A percentile compares a stretch with the other conserved stretches of the same genome.
phyloP scores from a whole-genome alignment of 1,140 invertebrate genomes.

The Drosophila insularis region DNA sequence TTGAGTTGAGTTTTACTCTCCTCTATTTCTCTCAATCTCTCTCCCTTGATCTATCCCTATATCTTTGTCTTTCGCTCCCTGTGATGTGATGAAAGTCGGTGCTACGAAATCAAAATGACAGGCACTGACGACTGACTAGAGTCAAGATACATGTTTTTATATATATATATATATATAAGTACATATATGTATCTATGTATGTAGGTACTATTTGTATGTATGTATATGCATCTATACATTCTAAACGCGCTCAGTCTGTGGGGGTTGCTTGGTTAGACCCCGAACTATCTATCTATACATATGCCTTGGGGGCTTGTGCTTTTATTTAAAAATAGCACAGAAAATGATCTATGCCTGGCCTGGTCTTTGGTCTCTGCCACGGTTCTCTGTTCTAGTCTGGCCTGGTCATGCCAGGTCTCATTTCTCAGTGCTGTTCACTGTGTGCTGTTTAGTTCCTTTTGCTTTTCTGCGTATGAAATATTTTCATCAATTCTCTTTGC shows the following conservation, averaged over 20 bases:
- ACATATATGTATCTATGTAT: too few relatives aligned
- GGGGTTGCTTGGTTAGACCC: conserved; percentile 27
- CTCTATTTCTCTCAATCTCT: conserved; percentile 7
- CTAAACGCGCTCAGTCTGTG: conserved; percentile 39
- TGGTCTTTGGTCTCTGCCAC: conserved; percentile 5
- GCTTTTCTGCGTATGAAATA: conserved; percentile 44
- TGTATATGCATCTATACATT: conserved; percentile 21
- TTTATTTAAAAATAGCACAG: conserved; percentile 63
- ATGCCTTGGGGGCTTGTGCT: conserved; percentile 28
- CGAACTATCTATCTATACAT: background rate
- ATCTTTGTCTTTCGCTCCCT: conserved; percentile 14
- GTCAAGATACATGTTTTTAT: conserved; percentile 16
- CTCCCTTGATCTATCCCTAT: conserved; percentile 18
- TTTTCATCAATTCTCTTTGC: conserved; percentile 64
- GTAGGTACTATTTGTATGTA: too few relatives aligned
- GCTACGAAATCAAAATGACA: conserved; percentile 71
- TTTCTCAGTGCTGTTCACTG: conserved; percentile 11
- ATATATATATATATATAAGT: too few relatives aligned
- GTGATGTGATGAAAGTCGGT: conserved; percentile 57
- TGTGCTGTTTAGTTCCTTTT: conserved; percentile 16
- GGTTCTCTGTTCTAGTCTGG: conserved; percentile 15
- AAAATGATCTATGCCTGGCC: conserved; percentile 65
- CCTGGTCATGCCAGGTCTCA: conserved; percentile 35
- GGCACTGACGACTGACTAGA: conserved; percentile 23
- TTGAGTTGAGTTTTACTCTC: conserved; percentile 54